A percentile compares a stretch with the other conserved stretches of the same genome.
Evolutionary conservation across 2,797 vertebrate species (phyloP).

Genomic region (Galaxias olidus): DNA sequence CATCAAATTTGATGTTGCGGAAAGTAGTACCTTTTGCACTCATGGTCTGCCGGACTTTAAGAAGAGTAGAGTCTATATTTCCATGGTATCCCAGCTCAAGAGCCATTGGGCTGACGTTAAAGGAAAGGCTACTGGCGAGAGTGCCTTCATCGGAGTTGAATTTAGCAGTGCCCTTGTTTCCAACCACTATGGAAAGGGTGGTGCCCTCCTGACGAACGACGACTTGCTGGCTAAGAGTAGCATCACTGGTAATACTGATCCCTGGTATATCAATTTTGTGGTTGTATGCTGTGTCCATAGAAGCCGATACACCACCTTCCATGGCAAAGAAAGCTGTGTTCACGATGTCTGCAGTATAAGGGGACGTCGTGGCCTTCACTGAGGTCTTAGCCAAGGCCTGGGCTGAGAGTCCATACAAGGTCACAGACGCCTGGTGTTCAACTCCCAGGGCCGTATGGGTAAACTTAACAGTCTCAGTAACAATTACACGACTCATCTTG

Average conservation of each 20-base stretch:
- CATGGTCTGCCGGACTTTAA: conserved; percentile 82
- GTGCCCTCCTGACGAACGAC: conserved; percentile 67
- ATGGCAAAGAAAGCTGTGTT: conserved; percentile 77
- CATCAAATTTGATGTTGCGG: conserved; percentile 68
- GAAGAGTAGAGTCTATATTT: conserved; percentile 73
- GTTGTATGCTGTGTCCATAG: conserved; percentile 78
- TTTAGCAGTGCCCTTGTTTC: conserved; percentile 76
- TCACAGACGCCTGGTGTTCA: conserved; percentile 80
- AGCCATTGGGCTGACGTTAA: conserved; percentile 67
- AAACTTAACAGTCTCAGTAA: conserved; percentile 83
- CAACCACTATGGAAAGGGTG: conserved; percentile 65
- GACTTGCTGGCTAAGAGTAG: conserved; percentile 70
- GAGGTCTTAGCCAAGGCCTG: conserved; percentile 79
- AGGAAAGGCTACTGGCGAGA: conserved; percentile 69
- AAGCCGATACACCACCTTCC: conserved; percentile 77
- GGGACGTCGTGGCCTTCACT: conserved; percentile 69
- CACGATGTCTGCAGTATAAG: conserved; percentile 75
- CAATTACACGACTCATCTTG: conserved; percentile 74
- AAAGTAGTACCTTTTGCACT: conserved; percentile 70
- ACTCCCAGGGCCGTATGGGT: conserved; percentile 72
- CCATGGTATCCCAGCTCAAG: conserved; percentile 69
- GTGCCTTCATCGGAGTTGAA: conserved; percentile 75
- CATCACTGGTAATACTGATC: conserved; percentile 73
- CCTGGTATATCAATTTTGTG: conserved; percentile 78
- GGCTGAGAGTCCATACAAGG: conserved; percentile 72